These are phyloP conservation scores for Syngnathus acus DNA, from an alignment of 2,797 vertebrate genomes.

Conservation along the genomic window DNA sequence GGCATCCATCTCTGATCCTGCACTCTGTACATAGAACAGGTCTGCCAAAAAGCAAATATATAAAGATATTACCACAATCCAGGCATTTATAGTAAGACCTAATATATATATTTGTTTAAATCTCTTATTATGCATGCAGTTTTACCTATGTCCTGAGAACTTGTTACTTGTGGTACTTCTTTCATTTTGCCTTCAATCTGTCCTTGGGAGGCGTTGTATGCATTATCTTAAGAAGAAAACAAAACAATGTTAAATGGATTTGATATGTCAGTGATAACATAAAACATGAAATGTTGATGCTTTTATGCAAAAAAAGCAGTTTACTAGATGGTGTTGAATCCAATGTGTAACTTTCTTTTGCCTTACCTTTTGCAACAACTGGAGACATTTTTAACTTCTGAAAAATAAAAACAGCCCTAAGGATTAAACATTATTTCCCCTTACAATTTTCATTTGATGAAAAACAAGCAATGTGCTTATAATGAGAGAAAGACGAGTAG, in stretches of 20 bases:
- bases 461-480: too few relatives aligned
- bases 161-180: background rate
- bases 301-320: background rate
- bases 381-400: constrained; percentile 48
- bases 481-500: too few relatives aligned
- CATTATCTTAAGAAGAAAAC: constrained; percentile 79
- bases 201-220: constrained; percentile 69
- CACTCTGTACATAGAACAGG: constrained; percentile 67
- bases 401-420: constrained; percentile 21
- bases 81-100: background rate
- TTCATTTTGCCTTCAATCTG: constrained; percentile 13
- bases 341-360: background rate
- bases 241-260: constrained; percentile 4
- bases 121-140: background rate
- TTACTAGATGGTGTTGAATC: background rate
- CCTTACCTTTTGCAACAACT: constrained; percentile 63
- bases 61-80: too few relatives aligned
- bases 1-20: constrained; percentile 78
- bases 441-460: background rate
- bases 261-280: background rate
- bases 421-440: background rate
- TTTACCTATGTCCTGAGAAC: constrained; percentile 36
- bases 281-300: background rate
- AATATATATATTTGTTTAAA: background rate
- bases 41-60: constrained; percentile 22